Percentiles rank a stretch among this genome's conserved stretches.
phyloP scores from a whole-genome alignment of 2,797 vertebrate genomes.

The Coendou prehensilis region DNA sequence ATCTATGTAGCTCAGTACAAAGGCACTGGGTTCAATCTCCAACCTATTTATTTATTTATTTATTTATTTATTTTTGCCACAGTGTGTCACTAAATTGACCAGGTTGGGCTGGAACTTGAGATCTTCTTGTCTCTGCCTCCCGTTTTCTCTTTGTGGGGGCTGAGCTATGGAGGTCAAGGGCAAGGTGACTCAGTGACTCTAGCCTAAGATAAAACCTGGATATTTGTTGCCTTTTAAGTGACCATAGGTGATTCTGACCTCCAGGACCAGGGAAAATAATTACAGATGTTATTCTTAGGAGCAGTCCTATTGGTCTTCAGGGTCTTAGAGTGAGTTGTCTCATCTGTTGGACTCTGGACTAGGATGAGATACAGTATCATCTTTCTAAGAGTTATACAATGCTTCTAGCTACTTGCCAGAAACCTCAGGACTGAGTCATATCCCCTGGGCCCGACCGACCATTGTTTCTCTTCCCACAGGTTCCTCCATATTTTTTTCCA shows the following conservation, averaged over 20 bases:
- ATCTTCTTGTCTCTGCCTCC: background rate
- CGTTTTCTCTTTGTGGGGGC: background rate
- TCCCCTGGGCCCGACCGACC: background rate
- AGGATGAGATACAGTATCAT: background rate
- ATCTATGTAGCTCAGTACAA: background rate
- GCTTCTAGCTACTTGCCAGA: background rate
- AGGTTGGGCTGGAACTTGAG: background rate
- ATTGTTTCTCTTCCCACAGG: background rate
- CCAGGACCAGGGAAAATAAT: background rate
- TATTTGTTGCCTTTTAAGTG: background rate
- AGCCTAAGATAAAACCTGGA: background rate
- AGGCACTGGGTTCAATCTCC: background rate
- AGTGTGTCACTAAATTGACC: background rate
- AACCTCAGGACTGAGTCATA: too few species aligned
- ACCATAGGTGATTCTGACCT: background rate
- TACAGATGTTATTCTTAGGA: background rate
- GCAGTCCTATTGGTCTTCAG: background rate
- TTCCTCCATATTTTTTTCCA: background rate
- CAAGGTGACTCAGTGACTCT: background rate
- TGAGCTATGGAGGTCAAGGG: rapidly evolving
- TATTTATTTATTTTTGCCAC: background rate
- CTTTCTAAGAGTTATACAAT: background rate
- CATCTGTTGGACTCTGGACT: background rate
- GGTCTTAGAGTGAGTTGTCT: background rate
- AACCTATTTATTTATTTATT: background rate